Conservation (phyloP, 2,113 vertebrate species). For the Oplegnathus fasciatus region DNA sequence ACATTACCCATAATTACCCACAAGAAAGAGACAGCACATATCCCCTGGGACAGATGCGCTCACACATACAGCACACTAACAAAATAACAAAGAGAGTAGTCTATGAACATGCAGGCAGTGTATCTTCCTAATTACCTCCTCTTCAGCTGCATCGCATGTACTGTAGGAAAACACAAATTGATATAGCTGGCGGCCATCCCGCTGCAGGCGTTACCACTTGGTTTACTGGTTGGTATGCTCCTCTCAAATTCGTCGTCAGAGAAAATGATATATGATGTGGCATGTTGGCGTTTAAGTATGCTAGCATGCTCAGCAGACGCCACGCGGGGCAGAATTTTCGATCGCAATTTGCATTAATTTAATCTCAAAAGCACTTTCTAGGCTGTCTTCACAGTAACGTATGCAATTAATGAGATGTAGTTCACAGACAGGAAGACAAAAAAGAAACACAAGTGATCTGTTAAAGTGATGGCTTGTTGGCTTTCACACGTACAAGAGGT, state of each 20-base stretch:
- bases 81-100: constrained; percentile 55
- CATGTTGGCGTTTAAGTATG: constrained; percentile 33
- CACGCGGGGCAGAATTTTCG: constrained; percentile 40
- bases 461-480: not conserved
- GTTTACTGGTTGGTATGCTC: constrained; percentile 25
- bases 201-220: constrained; percentile 21
- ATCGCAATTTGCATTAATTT: constrained; percentile 61
- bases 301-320: constrained; percentile 33
- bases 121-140: constrained; percentile 68
- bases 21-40: constrained; percentile 58
- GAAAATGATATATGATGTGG: constrained; percentile 34
- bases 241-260: constrained; percentile 28
- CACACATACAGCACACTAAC: constrained; percentile 36
- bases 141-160: constrained; percentile 40
- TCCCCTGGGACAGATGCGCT: constrained; percentile 59
- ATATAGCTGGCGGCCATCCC: constrained; percentile 37
- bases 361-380: constrained; percentile 26
- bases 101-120: constrained; percentile 58
- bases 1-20: constrained; percentile 81
- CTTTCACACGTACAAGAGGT: not conserved
- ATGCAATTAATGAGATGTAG: constrained; percentile 37
- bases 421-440: constrained; percentile 33
- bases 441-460: constrained; percentile 18
- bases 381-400: constrained; percentile 22
- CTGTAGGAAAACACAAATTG: constrained; percentile 46